Percentiles rank a stretch among this genome's conserved stretches.
These are phyloP conservation scores for Porites cylindrica DNA, from an alignment of 92 coral and sea anemone species.

Conservation along the genomic window DNA sequence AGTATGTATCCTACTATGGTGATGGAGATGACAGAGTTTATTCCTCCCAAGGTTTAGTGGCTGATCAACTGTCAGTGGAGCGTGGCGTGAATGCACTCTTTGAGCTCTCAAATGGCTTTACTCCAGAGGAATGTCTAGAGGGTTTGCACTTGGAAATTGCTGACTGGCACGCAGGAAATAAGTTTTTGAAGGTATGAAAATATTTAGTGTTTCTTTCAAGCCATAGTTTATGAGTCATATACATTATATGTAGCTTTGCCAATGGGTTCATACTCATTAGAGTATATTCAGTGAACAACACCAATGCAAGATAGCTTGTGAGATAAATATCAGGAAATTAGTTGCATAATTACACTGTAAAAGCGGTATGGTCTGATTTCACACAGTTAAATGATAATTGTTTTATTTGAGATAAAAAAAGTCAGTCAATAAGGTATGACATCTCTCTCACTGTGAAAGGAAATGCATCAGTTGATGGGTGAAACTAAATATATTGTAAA, in stretches of 20 bases:
- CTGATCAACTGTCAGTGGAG: conserved; percentile 76
- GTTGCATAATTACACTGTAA: conserved; percentile 22
- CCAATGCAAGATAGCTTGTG: conserved; percentile 31
- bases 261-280: conserved; percentile 36
- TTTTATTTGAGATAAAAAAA: conserved; percentile 19
- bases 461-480: conserved; percentile 38
- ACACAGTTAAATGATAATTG: conserved; percentile 32
- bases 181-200: conserved; percentile 58
- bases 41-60: conserved; percentile 64
- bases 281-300: conserved; percentile 33
- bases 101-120: conserved; percentile 67
- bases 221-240: conserved; percentile 46
- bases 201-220: conserved; percentile 40
- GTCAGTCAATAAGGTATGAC: conserved; percentile 36
- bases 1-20: conserved; percentile 60
- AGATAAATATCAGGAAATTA: conserved; percentile 33
- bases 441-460: conserved; percentile 27
- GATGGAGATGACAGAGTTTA: conserved; percentile 51
- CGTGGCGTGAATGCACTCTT: conserved; percentile 69
- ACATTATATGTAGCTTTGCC: conserved; percentile 33
- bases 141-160: conserved; percentile 71
- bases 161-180: conserved; percentile 75
- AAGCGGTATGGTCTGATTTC: conserved; percentile 37
- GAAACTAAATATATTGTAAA: conserved; percentile 27
- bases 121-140: conserved; percentile 59